Base-by-base conservation (phyloP, 64 coral and sea anemone species). In the Actinia tenebrosa region DNA sequence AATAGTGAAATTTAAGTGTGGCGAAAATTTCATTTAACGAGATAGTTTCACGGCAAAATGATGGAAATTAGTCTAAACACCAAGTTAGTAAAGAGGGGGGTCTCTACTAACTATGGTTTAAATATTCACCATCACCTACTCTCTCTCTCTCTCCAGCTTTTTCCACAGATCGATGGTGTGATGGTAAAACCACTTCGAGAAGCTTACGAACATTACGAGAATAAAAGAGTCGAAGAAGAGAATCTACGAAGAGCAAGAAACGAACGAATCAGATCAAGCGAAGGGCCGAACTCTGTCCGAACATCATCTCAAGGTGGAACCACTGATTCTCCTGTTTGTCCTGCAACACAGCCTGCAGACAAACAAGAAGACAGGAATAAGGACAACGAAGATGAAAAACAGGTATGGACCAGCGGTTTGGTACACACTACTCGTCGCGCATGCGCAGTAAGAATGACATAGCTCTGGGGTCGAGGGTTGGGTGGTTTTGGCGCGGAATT, bases 111-210 rank as follows among this genome's bases (percentile, higher is more conserved):
- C 30, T 37, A 50, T 50, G 7, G 47, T 50, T 50, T 50, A 50
- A 50, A 50, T 50, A 50, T 50, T 50, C 47, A 8, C 7, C 47
- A 0, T 37, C 30, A 37, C 30, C 30, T 37, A 37, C 4, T 50
- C 47, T 30, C 10, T 75, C 11, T 72, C 5, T 86, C 15, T 56
- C 0, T 61, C 18, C 86, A 95, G 93, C 61, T 95, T 20, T 95
- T 95, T 20, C 93, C 93, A 42, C 93, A 95, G 72, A 91, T 95
- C 16, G 77, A 54, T 18, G 68, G 66, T 42, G 89, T 95, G 43
- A 91, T 95, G 93, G 89, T 95, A 19, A 77, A 82, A 18, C 93
- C 93, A 60, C 82, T 95, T 3, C 80, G 93, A 7, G 93, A 95
- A 63, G 86, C 93, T 0, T 89, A 91, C 30, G 93, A 95, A 20